phyloP scores from a whole-genome alignment of 2,888 invertebrate genomes.

The Netelia virgata region DNA sequence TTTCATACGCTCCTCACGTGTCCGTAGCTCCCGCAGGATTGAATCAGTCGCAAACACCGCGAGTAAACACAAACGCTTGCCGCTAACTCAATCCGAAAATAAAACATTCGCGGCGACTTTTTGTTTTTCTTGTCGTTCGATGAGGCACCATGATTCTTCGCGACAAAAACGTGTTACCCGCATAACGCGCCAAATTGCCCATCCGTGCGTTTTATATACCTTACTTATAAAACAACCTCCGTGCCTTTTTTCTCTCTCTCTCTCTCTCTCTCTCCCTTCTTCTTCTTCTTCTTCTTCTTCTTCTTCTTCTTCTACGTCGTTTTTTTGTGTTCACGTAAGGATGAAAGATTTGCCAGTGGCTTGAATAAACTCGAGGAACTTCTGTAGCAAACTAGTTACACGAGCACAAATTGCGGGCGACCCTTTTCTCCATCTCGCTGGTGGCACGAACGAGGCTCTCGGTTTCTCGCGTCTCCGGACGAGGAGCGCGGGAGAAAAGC shows the following conservation, averaged over 20 bases:
- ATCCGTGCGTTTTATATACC: constrained; percentile 33
- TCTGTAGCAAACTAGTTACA: constrained; percentile 76
- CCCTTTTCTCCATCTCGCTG: background rate
- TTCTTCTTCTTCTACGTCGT: background rate
- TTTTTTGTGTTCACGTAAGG: constrained; percentile 30
- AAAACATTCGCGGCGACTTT: constrained; percentile 72
- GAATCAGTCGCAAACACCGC: constrained; percentile 80
- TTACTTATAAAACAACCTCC: constrained; percentile 29
- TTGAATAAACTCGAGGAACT: constrained; percentile 77
- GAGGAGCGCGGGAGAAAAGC: constrained; percentile 63
- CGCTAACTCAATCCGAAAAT: constrained; percentile 76
- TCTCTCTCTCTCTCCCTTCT: background rate
- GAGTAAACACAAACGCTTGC: constrained; percentile 73
- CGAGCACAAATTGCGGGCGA: constrained; percentile 77
- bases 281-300: background rate
- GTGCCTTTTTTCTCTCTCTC: background rate
- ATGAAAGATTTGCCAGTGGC: constrained; percentile 68
- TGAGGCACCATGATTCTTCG: constrained; percentile 14
- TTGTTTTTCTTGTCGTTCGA: constrained; percentile 47
- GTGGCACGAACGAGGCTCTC: constrained; percentile 75
- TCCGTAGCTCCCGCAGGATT: constrained; percentile 73
- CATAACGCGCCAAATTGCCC: background rate
- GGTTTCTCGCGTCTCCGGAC: constrained; percentile 67
- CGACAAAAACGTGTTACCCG: constrained; percentile 38
- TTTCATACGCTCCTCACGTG: constrained; percentile 4